Evolutionary conservation across 1,140 invertebrate species (phyloP), one percentile per base, ranked within the genome.

Genomic region (Heliconius hewitsoni): DNA sequence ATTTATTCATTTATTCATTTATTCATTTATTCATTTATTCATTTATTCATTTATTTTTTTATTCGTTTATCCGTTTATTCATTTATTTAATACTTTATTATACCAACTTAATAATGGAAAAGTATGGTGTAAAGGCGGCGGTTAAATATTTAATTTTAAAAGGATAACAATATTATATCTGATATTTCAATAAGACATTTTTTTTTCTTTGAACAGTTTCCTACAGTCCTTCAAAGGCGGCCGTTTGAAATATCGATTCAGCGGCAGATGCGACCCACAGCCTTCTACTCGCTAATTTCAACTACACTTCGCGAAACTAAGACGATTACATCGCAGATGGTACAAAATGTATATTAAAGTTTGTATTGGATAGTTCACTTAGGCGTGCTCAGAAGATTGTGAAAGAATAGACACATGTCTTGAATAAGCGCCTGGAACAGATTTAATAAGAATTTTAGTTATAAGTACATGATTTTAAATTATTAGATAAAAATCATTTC

Each of bases 241-340:
- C 79, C 78, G 74, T 73, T 83, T 75, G 82, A 78, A 81, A 78
- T 85, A 85, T 83, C 79, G 79, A 85, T 85, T 83, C 82, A 77
- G 80, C 82, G 84, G 81, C 84, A 86, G 84, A 84, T 86, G 84
- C 81, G 81, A 73, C 84, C 79, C 83, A 81, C 78, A 80, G 83
- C 82, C 84, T 82, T 83, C 81, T 34, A 79, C 77, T 82, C 79
- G 80, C 84, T 86, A 86, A 86, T 86, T 86, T 84, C 81, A 84
- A 84, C 83, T 84, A 82, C 80, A 82, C 80, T 84, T 84, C 81
- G 76, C 82, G 79, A 82, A 85, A 85, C 84, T 85, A 85, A 85
- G 82, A 83, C 81, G 82, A 85, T 85, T 85, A 85, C 79, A 80
- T 81, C 60, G 81, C 84, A 84, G 81, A 85, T 84, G 82, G 74